These are phyloP conservation scores for Sapajus apella DNA, from an alignment of 2,113 vertebrate genomes.

Conservation along the genomic window DNA sequence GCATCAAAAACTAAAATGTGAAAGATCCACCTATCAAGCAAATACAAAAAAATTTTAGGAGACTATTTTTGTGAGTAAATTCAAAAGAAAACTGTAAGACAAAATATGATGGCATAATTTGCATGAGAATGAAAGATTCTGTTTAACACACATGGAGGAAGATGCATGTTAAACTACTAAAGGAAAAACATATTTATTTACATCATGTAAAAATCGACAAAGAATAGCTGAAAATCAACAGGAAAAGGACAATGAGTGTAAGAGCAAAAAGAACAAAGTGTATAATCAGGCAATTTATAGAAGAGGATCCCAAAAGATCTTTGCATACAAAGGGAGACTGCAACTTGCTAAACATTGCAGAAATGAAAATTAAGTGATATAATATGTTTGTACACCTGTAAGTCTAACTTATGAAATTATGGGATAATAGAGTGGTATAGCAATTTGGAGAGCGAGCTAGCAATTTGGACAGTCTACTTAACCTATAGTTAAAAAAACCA, in stretches of 20 bases:
- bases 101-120: neutral
- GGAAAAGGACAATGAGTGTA: neutral
- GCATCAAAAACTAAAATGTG: neutral
- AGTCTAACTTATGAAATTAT: neutral
- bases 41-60: neutral
- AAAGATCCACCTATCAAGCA: neutral
- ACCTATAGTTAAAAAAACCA: neutral
- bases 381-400: neutral
- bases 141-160: neutral
- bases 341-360: neutral
- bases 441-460: neutral
- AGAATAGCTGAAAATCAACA: neutral
- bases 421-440: accelerated
- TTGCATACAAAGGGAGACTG: neutral
- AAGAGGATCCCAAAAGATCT: neutral
- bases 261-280: neutral
- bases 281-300: neutral
- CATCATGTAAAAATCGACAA: neutral
- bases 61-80: neutral
- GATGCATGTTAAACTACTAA: neutral
- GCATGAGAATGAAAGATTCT: neutral
- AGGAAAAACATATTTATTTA: neutral
- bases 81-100: neutral
- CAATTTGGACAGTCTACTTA: neutral
- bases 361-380: neutral